Evolutionary conservation across 2,797 vertebrate genomes (phyloP).

Genomic region (Spinus pinus): DNA sequence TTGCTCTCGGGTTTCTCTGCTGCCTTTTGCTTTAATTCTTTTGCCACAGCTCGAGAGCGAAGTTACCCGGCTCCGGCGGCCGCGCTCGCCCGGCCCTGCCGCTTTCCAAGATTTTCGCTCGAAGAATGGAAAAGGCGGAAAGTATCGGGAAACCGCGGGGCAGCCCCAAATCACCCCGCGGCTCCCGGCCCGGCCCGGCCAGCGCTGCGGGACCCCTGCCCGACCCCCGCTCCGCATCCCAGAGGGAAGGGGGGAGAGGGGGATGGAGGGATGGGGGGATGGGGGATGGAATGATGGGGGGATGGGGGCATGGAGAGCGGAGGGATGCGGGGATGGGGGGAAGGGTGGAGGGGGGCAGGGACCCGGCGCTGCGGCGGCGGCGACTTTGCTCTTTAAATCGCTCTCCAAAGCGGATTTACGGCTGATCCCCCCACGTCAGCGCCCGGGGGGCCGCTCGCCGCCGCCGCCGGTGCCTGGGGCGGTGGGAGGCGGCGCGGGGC

Average conservation of each 20-base stretch:
- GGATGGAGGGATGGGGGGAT: too few relatives aligned
- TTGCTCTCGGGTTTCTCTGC: not conserved
- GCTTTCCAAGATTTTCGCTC: not conserved
- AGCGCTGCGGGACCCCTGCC: not conserved
- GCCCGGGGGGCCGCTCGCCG: not conserved
- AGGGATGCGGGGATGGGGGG: not conserved
- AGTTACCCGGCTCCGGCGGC: not conserved
- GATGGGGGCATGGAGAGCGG: too few relatives aligned
- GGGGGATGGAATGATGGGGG: too few relatives aligned
- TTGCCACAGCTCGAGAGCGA: not conserved
- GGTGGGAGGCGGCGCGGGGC: not conserved
- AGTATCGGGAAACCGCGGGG: not conserved
- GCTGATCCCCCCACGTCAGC: conserved; percentile 65
- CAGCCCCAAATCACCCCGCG: not conserved
- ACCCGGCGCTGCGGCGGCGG: not conserved
- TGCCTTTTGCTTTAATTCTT: not conserved
- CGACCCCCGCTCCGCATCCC: not conserved
- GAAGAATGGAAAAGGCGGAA: not conserved
- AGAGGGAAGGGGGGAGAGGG: not conserved
- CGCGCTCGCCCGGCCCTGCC: not conserved
- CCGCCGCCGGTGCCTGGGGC: not conserved
- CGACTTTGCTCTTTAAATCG: conserved; percentile 85
- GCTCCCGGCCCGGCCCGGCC: too few relatives aligned
- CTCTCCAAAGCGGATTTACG: conserved; percentile 85
- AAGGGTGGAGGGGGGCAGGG: not conserved